A percentile compares a stretch with the other conserved stretches of the same genome.
These are phyloP conservation scores for Bombus haemorrhoidalis DNA, from an alignment of 1,140 invertebrate genomes.

Conservation along the genomic window DNA sequence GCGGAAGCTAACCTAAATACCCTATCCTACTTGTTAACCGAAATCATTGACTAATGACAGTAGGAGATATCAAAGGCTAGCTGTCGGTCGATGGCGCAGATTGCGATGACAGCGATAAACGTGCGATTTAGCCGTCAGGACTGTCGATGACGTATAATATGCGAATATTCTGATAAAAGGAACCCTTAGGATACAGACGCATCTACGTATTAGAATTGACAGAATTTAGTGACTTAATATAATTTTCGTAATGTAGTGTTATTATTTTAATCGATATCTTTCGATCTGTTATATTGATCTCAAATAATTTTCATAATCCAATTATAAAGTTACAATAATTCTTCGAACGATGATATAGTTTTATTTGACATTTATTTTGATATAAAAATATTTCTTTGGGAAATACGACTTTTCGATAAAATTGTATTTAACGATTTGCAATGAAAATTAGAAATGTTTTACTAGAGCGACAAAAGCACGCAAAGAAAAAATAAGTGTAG, in stretches of 20 bases:
- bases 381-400: background rate
- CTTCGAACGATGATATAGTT: too few species aligned
- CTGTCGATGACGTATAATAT: conserved; percentile 38
- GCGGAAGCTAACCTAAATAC: background rate
- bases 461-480: too few species aligned
- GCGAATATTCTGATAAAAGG: background rate
- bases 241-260: background rate
- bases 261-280: background rate
- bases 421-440: background rate
- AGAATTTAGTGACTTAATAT: background rate
- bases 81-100: background rate
- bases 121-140: conserved; percentile 45
- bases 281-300: background rate
- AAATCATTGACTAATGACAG: conserved; percentile 38
- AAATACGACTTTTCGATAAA: background rate
- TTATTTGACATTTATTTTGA: background rate
- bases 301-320: background rate
- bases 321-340: too few species aligned
- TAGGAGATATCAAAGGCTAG: background rate
- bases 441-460: too few species aligned
- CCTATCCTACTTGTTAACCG: conserved; percentile 35
- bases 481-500: too few species aligned
- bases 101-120: conserved; percentile 20
- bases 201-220: background rate
- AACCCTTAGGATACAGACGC: too few species aligned